phyloP scores from a whole-genome alignment of 2,797 vertebrate genomes.

The Xenentodon cancila region DNA sequence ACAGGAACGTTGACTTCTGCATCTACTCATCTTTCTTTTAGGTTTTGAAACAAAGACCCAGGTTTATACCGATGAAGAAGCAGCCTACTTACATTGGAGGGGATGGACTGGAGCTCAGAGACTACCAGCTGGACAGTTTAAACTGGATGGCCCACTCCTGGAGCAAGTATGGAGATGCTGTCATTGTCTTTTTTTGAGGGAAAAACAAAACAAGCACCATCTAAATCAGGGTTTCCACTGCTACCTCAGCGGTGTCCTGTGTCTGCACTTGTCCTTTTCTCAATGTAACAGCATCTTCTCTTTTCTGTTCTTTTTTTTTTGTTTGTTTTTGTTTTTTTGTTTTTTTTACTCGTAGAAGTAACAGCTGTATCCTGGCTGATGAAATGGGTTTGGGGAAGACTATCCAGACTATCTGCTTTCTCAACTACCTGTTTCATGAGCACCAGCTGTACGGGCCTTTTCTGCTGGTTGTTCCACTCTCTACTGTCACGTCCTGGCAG shows the following conservation, averaged over 20 bases:
- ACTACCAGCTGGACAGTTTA: slow-evolving; percentile 96
- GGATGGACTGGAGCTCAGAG: slow-evolving; percentile 92
- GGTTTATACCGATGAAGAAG: slow-evolving; percentile 95
- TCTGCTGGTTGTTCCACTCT: slow-evolving; percentile 93
- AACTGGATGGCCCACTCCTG: slow-evolving; percentile 99
- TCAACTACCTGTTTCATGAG: slow-evolving; percentile 94
- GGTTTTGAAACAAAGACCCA: slow-evolving; percentile 95
- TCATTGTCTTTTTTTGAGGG: too few species aligned
- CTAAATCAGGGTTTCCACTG: neutral
- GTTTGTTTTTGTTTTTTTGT: too few species aligned
- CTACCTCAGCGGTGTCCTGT: neutral
- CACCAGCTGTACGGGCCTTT: slow-evolving; percentile 95
- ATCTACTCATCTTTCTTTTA: slow-evolving; percentile 47
- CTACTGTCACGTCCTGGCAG: slow-evolving; percentile 96
- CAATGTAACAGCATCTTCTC: neutral
- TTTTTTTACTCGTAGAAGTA: slow-evolving; percentile 80
- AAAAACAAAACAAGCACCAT: too few species aligned
- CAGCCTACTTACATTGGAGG: slow-evolving; percentile 93
- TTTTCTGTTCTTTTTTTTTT: neutral
- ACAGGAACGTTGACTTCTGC: too few species aligned
- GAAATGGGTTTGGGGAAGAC: slow-evolving; percentile 99
- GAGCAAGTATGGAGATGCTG: slow-evolving; percentile 91
- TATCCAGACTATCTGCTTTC: slow-evolving; percentile 96
- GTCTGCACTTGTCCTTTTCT: too few species aligned
- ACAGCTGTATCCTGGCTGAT: slow-evolving; percentile 97